These are phyloP conservation scores for Spilogale gracilis DNA, from an alignment of 2,113 vertebrate genomes.

Conservation along the genomic window DNA sequence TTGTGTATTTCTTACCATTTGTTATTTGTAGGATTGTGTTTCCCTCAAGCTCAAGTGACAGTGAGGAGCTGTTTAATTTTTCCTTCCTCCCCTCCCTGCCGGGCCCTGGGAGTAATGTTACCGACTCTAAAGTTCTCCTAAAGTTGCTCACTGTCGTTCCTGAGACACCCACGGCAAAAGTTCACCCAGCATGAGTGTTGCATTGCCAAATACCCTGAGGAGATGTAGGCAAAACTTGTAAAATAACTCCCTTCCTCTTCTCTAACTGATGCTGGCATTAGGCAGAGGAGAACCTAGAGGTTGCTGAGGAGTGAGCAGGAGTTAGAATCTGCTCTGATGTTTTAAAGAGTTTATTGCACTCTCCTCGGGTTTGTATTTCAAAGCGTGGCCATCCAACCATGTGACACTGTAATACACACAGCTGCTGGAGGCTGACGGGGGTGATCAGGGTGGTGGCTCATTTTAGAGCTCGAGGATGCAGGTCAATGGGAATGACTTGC, in stretches of 20 bases:
- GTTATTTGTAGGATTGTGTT: slow-evolving; percentile 24
- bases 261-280: neutral
- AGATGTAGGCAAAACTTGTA: slow-evolving; percentile 45
- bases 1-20: slow-evolving; percentile 3
- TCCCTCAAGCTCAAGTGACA: neutral
- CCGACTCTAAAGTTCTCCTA: slow-evolving; percentile 60
- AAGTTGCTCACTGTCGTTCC: slow-evolving; percentile 66
- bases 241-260: slow-evolving; percentile 56
- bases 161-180: slow-evolving; percentile 31
- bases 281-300: neutral
- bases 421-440: neutral
- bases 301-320: neutral
- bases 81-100: neutral
- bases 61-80: neutral
- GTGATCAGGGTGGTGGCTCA: neutral
- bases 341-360: neutral
- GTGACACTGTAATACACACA: neutral
- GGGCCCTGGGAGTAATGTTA: slow-evolving; percentile 6
- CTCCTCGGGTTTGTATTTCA: neutral
- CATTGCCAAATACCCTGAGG: slow-evolving; percentile 46
- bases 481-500: neutral
- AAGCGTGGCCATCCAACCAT: neutral
- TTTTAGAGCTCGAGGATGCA: neutral
- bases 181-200: slow-evolving; percentile 51
- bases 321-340: neutral